Conservation (phyloP, 1,140 invertebrate genomes). For the Theocolax elegans region DNA sequence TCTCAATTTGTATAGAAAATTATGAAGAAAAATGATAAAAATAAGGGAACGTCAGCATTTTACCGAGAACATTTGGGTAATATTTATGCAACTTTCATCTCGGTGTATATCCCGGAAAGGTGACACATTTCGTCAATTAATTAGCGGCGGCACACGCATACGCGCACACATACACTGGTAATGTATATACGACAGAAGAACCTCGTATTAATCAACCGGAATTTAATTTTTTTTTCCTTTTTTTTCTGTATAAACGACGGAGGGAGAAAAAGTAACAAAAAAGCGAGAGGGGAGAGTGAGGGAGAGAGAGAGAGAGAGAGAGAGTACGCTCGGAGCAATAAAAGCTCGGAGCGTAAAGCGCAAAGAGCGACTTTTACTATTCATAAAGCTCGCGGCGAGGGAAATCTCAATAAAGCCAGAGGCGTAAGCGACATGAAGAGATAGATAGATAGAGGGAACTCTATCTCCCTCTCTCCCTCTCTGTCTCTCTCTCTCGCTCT, state of each 20-base stretch:
- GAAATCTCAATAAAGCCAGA: constrained; percentile 38
- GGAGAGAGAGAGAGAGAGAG: background rate
- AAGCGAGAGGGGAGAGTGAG: background rate
- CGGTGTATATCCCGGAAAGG: too few species aligned
- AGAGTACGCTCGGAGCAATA: constrained; percentile 7
- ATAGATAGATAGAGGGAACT: constrained; percentile 18
- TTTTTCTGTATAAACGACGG: too few species aligned
- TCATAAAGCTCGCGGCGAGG: constrained; percentile 34
- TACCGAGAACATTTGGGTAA: too few species aligned
- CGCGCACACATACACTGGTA: too few species aligned
- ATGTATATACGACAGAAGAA: too few species aligned
- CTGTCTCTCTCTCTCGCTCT: too few species aligned
- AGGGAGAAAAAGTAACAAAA: constrained; percentile 16
- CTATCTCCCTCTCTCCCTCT: too few species aligned
- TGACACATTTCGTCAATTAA: constrained; percentile 16
- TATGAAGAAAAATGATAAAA: too few species aligned
- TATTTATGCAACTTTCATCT: too few species aligned
- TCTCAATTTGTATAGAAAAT: too few species aligned
- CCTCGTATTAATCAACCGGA: constrained; percentile 25
- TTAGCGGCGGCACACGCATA: too few species aligned
- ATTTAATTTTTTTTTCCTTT: constrained; percentile 21
- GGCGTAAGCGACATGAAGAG: constrained; percentile 18
- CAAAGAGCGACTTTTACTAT: constrained; percentile 36
- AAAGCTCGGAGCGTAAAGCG: constrained; percentile 21
- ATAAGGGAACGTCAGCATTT: too few species aligned